Conservation (phyloP, 1,140 invertebrate species). For the Sitodiplosis mosellana region DNA sequence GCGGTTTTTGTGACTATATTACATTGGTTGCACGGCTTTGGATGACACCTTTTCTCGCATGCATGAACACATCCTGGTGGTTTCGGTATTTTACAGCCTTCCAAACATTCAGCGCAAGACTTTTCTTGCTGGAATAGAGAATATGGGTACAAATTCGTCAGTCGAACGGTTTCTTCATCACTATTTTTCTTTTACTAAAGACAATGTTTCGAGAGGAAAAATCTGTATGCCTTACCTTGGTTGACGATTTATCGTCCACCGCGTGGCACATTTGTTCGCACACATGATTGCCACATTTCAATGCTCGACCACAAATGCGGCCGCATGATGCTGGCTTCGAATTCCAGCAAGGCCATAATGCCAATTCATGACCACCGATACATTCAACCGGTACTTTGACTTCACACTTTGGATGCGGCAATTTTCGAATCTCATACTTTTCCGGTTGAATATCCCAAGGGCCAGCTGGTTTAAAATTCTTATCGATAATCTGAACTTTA, state of each 20-base stretch:
- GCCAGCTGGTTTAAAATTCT: constrained; percentile 39
- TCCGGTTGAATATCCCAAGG: constrained; percentile 58
- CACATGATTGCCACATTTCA: constrained; percentile 62
- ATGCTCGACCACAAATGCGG: constrained; percentile 42
- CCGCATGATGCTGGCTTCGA: constrained; percentile 53
- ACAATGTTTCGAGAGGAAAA: not conserved
- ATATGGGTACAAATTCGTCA: no score
- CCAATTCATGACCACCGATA: constrained; percentile 63
- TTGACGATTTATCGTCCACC: constrained; percentile 22
- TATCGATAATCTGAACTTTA: constrained; percentile 38
- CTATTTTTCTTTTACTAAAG: not conserved
- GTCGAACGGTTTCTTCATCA: no score
- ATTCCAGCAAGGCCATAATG: constrained; percentile 52
- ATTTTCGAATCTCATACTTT: constrained; percentile 39
- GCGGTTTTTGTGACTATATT: constrained; percentile 45
- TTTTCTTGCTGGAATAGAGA: constrained; percentile 15
- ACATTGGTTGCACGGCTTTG: constrained; percentile 47
- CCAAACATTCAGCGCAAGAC: constrained; percentile 51
- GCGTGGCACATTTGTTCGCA: constrained; percentile 60
- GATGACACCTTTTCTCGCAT: constrained; percentile 60
- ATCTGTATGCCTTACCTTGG: constrained; percentile 23
- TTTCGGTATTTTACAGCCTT: constrained; percentile 43
- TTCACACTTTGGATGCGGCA: constrained; percentile 51
- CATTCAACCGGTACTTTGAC: constrained; percentile 55
- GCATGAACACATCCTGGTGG: constrained; percentile 60